Evolutionary conservation across 2,113 vertebrate species (phyloP).

Genomic region (Passer domesticus): DNA sequence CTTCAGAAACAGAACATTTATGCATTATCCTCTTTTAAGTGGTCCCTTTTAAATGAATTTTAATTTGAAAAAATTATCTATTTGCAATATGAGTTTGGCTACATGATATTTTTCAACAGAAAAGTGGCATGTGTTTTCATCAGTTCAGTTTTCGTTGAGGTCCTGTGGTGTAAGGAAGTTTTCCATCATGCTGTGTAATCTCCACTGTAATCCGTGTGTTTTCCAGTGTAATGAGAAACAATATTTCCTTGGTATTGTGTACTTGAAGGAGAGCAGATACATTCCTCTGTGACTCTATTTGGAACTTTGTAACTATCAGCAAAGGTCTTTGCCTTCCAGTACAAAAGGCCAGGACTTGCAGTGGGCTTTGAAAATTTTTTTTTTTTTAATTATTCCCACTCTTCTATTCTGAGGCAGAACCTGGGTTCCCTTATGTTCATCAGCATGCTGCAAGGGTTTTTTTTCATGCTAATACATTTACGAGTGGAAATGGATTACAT

Average conservation of each 20-base stretch:
- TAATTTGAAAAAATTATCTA: not conserved
- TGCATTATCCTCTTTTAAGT: not conserved
- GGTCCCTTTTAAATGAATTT: not conserved
- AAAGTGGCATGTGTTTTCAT: not conserved
- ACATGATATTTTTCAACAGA: not conserved
- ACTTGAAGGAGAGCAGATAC: not conserved
- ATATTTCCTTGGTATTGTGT: not conserved
- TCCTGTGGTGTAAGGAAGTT: not conserved
- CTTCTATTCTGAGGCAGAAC: not conserved
- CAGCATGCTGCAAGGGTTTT: accelerated
- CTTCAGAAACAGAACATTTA: not conserved
- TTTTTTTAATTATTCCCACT: not conserved
- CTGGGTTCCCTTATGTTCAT: not conserved
- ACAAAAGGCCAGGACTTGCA: not conserved
- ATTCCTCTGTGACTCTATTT: not conserved
- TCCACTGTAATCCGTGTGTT: not conserved
- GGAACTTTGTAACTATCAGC: not conserved
- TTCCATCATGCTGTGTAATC: not conserved
- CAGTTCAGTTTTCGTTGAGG: not conserved
- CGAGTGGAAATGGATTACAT: not conserved
- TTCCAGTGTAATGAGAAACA: not conserved
- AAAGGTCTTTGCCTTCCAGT: not conserved
- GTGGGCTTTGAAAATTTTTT: not conserved
- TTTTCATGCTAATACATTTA: not conserved
- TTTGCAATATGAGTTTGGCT: not conserved